Evolutionary conservation across 2,888 invertebrate species (phyloP).

Genomic region (Pollenia angustigena): DNA sequence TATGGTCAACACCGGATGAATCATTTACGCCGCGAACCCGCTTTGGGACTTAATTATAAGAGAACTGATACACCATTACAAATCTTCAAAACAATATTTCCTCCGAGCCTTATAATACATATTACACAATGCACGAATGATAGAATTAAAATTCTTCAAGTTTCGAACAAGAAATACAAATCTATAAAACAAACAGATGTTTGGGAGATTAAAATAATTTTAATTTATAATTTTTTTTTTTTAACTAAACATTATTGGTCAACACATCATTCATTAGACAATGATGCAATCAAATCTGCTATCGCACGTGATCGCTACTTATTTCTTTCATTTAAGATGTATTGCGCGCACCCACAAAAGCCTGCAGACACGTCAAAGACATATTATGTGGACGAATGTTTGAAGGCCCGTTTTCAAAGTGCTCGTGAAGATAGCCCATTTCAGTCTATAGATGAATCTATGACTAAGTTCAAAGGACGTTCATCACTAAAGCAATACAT

Average conservation of each 20-base stretch:
- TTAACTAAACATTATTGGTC: constrained; percentile 35
- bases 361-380: constrained; percentile 16
- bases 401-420: constrained; percentile 47
- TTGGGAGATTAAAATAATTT: constrained; percentile 46
- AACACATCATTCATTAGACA: constrained; percentile 33
- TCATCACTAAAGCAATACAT: constrained; percentile 66
- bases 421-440: constrained; percentile 52
- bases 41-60: background rate
- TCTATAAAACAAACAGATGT: constrained; percentile 33
- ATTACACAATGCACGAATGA: constrained; percentile 55
- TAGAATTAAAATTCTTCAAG: constrained; percentile 47
- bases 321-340: no score
- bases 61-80: constrained; percentile 28
- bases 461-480: constrained; percentile 70
- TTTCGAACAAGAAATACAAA: constrained; percentile 15
- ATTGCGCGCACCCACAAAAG: background rate
- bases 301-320: constrained; percentile 39
- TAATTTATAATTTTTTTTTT: constrained; percentile 33
- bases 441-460: constrained; percentile 68
- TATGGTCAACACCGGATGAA: constrained; percentile 24
- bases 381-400: constrained; percentile 52
- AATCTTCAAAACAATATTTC: constrained; percentile 45
- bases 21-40: constrained; percentile 23
- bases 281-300: constrained; percentile 42
- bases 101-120: constrained; percentile 42